A percentile compares a stretch with the other conserved stretches of the same genome.
Evolutionary conservation across 1,140 invertebrate genomes (phyloP).

Genomic region (Atta cephalotes): DNA sequence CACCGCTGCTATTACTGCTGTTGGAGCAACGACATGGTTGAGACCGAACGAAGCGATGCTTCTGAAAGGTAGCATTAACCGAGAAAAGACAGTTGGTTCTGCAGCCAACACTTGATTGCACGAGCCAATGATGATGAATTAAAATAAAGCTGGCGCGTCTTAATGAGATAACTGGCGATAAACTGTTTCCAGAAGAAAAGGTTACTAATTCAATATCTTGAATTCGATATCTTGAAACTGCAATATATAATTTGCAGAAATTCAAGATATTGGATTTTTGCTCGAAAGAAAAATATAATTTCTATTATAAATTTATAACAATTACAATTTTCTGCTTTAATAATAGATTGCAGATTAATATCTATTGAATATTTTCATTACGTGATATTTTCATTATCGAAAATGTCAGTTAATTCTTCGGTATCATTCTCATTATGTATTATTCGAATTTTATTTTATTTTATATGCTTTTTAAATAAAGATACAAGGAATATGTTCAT

Average conservation of each 20-base stretch:
- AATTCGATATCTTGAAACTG: neutral
- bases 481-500: no score
- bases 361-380: neutral
- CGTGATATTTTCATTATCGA: neutral
- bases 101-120: constrained; percentile 58
- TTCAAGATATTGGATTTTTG: no score
- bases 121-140: constrained; percentile 50
- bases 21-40: constrained; percentile 54
- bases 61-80: constrained; percentile 21
- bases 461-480: no score
- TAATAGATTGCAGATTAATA: neutral
- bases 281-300: neutral
- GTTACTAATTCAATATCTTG: neutral
- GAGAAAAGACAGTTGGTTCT: constrained; percentile 55
- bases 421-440: no score
- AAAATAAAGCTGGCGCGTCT: constrained; percentile 59
- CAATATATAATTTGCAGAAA: neutral
- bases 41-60: constrained; percentile 32
- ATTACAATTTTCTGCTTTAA: neutral
- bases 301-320: neutral
- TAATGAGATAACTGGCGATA: constrained; percentile 55
- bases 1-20: constrained; percentile 52
- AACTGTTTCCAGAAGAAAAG: neutral
- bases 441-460: no score
- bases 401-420: no score